Base-by-base conservation (phyloP, 2,888 invertebrate genomes). In the Dicyrtoma fusca region DNA sequence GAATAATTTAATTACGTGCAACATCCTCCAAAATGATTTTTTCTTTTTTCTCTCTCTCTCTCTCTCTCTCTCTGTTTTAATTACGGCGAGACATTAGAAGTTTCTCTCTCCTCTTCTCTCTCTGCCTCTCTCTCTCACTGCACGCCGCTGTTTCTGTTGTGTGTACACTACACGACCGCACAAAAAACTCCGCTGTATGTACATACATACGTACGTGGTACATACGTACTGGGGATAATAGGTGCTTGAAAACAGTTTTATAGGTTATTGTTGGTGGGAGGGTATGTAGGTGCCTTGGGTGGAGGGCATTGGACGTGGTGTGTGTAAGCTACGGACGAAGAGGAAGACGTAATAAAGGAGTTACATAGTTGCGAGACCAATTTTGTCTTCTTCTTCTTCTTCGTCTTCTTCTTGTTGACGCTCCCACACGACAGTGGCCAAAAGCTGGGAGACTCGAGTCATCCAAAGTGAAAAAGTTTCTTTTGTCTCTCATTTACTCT, bases 1-100 rank as follows among this genome's bases (percentile, higher is more conserved):
- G 77, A 74, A 77, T 79, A 79, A 79, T 79, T 78, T 79, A 79
- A 79, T 79, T 79, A 79, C 77, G 76, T 74, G 76, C 72, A 76
- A 75, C 75, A 75, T 77, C 72, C 71, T 76, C 59, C 44, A 63
- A 73, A 76, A 75, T 76, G 74, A 77, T 77, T 78, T 79, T 77
- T 76, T 74, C 64, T 73, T 70, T 8, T 34, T 8, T 34, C 34
- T 34, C 34, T 34, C 34, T 34, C 69, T 34, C 63, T 66, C 73
- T 57, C 62, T 76, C 77, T 79, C n/a, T n/a, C 68, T 25, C 63
- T 64, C 73, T 59, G 65, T 76, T 78, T 79, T 78, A 79, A 79
- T 79, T 79, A 79, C 76, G 69, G 25, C 59, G 55, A 69, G 71
- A 65, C 68, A 69, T 64, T 64, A 64, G 49, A 62, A 73, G 63